These are phyloP conservation scores for Centruroides sculpturatus DNA, from an alignment of 1,140 invertebrate species.

Conservation along the genomic window DNA sequence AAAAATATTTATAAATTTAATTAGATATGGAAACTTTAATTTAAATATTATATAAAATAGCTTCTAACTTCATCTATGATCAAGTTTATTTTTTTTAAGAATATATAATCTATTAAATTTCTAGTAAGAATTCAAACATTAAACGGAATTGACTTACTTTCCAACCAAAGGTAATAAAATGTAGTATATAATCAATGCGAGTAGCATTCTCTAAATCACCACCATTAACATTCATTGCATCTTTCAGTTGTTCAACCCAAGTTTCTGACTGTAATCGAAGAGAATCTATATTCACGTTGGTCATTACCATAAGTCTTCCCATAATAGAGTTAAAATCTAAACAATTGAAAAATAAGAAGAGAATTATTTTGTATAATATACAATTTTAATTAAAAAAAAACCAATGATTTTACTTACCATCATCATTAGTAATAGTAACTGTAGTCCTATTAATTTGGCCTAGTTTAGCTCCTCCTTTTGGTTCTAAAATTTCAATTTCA, in stretches of 20 bases:
- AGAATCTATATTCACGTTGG: conserved; percentile 41
- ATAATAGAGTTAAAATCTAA: conserved; percentile 45
- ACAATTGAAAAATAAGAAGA: too few relatives aligned
- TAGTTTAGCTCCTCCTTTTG: conserved; percentile 38
- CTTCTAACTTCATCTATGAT: neutral
- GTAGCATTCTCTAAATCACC: conserved; percentile 44
- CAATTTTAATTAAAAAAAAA: neutral
- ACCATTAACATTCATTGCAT: conserved; percentile 48
- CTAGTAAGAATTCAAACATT: neutral
- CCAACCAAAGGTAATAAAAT: conserved; percentile 32
- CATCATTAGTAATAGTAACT: conserved; percentile 52
- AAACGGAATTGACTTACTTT: conserved; percentile 24
- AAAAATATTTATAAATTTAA: conserved; percentile 15
- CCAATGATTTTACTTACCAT: conserved; percentile 31
- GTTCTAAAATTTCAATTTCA: conserved; percentile 41
- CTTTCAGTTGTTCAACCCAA: conserved; percentile 41
- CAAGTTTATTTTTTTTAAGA: neutral
- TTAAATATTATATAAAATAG: too few relatives aligned
- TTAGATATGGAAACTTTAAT: too few relatives aligned
- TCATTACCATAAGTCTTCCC: conserved; percentile 38
- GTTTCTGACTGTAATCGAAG: conserved; percentile 39
- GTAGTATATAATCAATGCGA: conserved; percentile 35
- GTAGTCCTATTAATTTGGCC: conserved; percentile 41
- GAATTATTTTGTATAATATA: too few relatives aligned
- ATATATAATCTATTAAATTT: neutral